Evolutionary conservation across 2,888 invertebrate species (phyloP).

Genomic region (Clostera curtula): DNA sequence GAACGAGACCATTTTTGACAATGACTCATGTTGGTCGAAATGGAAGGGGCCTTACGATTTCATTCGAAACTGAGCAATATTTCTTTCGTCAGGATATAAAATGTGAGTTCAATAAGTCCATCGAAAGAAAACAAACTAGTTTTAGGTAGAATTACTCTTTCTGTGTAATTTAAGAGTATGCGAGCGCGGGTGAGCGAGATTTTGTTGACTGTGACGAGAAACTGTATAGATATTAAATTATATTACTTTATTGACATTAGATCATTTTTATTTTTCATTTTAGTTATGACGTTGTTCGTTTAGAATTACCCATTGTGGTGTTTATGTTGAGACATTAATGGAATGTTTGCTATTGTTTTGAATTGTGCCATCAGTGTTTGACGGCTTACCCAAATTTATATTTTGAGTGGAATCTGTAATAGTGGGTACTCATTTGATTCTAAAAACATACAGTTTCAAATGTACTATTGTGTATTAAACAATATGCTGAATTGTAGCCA

Average conservation of each 20-base stretch:
- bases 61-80: constrained; percentile 29
- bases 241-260: constrained; percentile 45
- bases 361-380: no score
- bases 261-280: constrained; percentile 31
- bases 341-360: no score
- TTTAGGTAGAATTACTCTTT: constrained; percentile 33
- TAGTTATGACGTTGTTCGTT: no score
- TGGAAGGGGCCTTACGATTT: constrained; percentile 58
- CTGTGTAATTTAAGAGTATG: constrained; percentile 32
- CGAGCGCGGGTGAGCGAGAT: constrained; percentile 32
- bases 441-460: no score
- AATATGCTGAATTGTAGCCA: no score
- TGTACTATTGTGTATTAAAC: no score
- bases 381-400: no score
- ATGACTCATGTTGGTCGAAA: constrained; percentile 28
- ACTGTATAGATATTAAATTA: constrained; percentile 49
- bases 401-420: no score
- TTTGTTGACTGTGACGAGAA: constrained; percentile 41
- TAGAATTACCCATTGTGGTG: no score
- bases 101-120: constrained; percentile 27
- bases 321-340: no score
- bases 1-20: background rate
- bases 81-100: constrained; percentile 30
- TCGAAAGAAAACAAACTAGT: constrained; percentile 24
- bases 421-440: no score